A percentile compares a stretch with the other conserved stretches of the same genome.
Conservation (phyloP, 1,140 invertebrate species). For the Nixonia krombeini region DNA sequence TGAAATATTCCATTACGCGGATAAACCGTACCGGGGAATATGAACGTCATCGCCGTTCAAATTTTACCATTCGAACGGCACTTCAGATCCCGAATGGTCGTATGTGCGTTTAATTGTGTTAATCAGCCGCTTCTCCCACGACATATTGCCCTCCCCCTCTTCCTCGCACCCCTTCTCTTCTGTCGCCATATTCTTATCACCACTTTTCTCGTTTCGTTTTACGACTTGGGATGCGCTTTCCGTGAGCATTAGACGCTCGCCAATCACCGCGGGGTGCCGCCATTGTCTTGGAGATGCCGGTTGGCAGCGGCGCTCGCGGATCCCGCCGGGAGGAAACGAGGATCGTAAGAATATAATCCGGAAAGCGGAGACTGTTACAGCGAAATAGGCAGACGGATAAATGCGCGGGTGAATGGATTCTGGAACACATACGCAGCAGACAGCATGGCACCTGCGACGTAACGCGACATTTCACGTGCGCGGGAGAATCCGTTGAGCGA, state of each 20-base stretch:
- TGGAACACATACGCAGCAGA: slow-evolving; percentile 3
- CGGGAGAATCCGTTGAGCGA: no score
- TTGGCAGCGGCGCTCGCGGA: slow-evolving; percentile 34
- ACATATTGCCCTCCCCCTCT: slow-evolving; percentile 23
- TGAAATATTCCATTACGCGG: not conserved
- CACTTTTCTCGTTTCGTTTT: slow-evolving; percentile 48
- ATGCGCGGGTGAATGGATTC: slow-evolving; percentile 17
- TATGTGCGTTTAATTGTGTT: slow-evolving; percentile 6
- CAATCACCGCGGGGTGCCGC: slow-evolving; percentile 35
- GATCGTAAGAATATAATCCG: slow-evolving; percentile 31
- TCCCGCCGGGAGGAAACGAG: slow-evolving; percentile 17
- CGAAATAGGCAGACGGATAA: slow-evolving; percentile 28
- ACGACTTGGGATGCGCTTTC: slow-evolving; percentile 35
- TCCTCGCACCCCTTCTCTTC: slow-evolving; percentile 32
- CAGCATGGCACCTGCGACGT: not conserved
- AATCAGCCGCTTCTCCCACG: slow-evolving; percentile 6
- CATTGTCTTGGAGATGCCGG: slow-evolving; percentile 39
- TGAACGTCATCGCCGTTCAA: no score
- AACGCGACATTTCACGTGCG: no score
- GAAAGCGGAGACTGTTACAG: slow-evolving; percentile 23
- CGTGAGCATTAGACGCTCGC: slow-evolving; percentile 37
- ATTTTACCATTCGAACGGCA: no score
- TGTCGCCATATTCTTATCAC: slow-evolving; percentile 40
- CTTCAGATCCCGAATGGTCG: no score
- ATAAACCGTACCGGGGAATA: not conserved